These are phyloP conservation scores for Uromys caudimaculatus DNA, from an alignment of 2,797 vertebrate genomes.

Conservation along the genomic window DNA sequence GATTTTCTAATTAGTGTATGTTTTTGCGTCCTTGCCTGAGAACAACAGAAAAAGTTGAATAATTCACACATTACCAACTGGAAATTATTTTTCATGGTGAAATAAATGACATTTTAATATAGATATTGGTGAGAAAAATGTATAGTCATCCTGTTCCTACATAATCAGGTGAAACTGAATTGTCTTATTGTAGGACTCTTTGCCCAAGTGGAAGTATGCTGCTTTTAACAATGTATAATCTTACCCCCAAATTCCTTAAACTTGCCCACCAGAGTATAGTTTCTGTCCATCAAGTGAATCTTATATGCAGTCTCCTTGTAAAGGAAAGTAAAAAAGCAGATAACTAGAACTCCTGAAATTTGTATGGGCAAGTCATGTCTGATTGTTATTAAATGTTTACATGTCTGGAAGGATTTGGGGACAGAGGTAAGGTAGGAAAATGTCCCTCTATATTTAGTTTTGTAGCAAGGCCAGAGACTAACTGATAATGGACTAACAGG, in stretches of 20 bases:
- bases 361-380: background rate
- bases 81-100: slow-evolving; percentile 59
- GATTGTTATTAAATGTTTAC: slow-evolving; percentile 8
- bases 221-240: background rate
- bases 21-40: slow-evolving; percentile 57
- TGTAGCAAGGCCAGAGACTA: background rate
- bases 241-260: slow-evolving; percentile 12
- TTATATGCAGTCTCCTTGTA: slow-evolving; percentile 19
- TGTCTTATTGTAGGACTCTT: background rate
- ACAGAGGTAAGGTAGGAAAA: background rate
- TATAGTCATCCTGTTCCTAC: background rate
- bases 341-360: background rate
- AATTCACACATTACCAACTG: slow-evolving; percentile 43
- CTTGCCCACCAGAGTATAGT: background rate
- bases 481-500: background rate
- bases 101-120: slow-evolving; percentile 44
- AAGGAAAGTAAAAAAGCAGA: slow-evolving; percentile 13
- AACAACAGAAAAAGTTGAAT: slow-evolving; percentile 50
- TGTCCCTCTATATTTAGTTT: background rate
- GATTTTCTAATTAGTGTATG: slow-evolving; percentile 45
- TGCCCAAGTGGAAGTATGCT: background rate
- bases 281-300: background rate
- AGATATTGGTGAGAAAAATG: background rate
- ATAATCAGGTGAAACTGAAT: background rate
- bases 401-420: slow-evolving; percentile 17